Base-by-base conservation (phyloP, 2,113 vertebrate genomes). In the Amphiprion percula region DNA sequence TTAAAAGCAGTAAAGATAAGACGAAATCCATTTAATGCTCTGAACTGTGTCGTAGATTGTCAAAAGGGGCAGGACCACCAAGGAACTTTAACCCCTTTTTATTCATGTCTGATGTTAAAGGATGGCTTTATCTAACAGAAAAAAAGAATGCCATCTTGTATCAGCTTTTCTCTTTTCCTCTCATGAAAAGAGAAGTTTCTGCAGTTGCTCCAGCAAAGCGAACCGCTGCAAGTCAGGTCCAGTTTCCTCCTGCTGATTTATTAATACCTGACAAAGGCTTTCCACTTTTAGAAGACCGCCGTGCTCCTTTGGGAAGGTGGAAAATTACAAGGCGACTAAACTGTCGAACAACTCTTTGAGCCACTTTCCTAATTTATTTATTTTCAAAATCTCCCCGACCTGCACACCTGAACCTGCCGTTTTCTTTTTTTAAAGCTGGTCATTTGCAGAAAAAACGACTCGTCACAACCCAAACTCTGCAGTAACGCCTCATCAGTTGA, bases 1-100 rank as follows among this genome's bases (percentile, higher is more conserved):
- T 77, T 24, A 37, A 54, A 46, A 28, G 52, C 61, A 47, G 6
- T 9, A 15, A 0, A 74, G 77, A 56, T 69, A 63, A 74, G 66
- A 63, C 14, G 0, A 64, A 56, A 30, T 71, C 73, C 26, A 26
- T 80, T 68, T 78, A 75, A 74, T 39, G 26, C 80, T 60, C 71
- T 82, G 83, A 86, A 33, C 60, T 68, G 52, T 71, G 80, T 70
- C 28, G 74, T 1, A 24, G 77, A 41, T 21, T 63, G 58, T 77
- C 33, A 82, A 21, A 73, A 37, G 9, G 30, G 56, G 71, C n/a
- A 52, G 23, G 73, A 75, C 84, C 82, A 77, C 73, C 77, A 62
- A 75, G 68, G 41, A 56, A 39, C 56, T 23, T 8, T 15, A 0
- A 28, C 44, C 54, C 7, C 16, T 59, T 56, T 21, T 46, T 30